A percentile compares a stretch with the other conserved stretches of the same genome.
phyloP scores from a whole-genome alignment of 2,797 vertebrate genomes.

The Phoeniculus purpureus region DNA sequence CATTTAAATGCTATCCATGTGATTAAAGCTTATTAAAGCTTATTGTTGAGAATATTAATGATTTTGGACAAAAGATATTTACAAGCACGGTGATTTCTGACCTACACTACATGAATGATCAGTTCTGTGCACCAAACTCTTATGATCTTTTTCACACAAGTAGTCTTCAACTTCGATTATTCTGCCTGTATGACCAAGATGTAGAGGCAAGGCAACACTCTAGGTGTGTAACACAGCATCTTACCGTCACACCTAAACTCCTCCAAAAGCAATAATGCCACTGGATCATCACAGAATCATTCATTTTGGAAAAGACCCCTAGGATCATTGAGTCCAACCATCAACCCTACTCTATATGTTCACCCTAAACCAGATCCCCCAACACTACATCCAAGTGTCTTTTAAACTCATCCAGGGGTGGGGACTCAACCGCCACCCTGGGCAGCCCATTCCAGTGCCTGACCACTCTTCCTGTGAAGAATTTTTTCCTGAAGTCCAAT shows the following conservation, averaged over 20 bases:
- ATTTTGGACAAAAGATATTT: neutral
- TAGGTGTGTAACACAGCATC: neutral
- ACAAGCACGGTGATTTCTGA: neutral
- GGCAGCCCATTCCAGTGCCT: no score
- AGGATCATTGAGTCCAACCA: no score
- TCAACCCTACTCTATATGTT: no score
- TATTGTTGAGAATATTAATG: neutral
- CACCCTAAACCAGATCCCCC: no score
- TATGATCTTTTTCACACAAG: neutral
- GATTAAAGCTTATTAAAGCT: neutral
- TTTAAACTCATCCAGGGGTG: no score
- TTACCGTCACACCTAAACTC: neutral
- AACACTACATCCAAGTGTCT: no score
- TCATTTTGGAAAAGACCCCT: no score
- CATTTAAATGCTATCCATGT: neutral
- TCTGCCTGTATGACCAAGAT: neutral
- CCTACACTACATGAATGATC: neutral
- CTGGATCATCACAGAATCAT: neutral
- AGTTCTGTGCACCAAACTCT: neutral
- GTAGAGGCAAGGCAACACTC: neutral
- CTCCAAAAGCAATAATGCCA: neutral
- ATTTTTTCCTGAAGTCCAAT: no score
- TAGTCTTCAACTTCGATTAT: neutral
- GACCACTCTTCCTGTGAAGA: no score
- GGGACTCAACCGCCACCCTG: no score